Evolutionary conservation across 2,888 invertebrate species (phyloP).

Genomic region (Drosophila buzzatii): DNA sequence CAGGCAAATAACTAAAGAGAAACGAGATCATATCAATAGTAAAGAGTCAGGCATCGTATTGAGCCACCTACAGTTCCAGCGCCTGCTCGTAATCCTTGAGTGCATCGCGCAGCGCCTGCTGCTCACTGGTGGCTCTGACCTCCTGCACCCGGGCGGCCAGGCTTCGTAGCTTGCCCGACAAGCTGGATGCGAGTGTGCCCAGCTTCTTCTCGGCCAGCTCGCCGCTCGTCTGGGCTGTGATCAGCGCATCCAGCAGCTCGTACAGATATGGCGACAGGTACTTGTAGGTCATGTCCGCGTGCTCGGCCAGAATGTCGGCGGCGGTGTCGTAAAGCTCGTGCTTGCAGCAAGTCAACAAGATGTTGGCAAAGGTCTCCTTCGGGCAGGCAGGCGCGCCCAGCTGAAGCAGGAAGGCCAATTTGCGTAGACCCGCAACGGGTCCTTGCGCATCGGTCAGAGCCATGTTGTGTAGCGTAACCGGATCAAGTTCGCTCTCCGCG

Average conservation of each 20-base stretch:
- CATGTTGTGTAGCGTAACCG: slow-evolving; percentile 98
- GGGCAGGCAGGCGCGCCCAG: slow-evolving; percentile 95
- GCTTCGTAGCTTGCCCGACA: slow-evolving; percentile 95
- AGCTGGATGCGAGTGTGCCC: slow-evolving; percentile 96
- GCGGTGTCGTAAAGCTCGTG: slow-evolving; percentile 99
- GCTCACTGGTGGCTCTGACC: slow-evolving; percentile 94
- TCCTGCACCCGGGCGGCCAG: slow-evolving; percentile 97
- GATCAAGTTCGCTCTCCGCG: slow-evolving; percentile 98
- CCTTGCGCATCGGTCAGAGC: slow-evolving; percentile 95
- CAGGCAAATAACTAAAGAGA: slow-evolving; percentile 93
- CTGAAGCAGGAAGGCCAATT: slow-evolving; percentile 96
- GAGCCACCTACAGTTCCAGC: slow-evolving; percentile 88
- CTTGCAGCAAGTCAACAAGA: slow-evolving; percentile 97
- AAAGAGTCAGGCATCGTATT: not conserved
- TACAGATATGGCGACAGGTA: slow-evolving; percentile 96
- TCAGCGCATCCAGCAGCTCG: slow-evolving; percentile 97
- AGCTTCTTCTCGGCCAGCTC: slow-evolving; percentile 98
- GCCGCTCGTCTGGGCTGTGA: slow-evolving; percentile 98
- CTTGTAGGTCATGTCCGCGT: slow-evolving; percentile 97
- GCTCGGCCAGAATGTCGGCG: slow-evolving; percentile 98
- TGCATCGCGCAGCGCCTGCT: slow-evolving; percentile 94
- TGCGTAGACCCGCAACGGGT: slow-evolving; percentile 93
- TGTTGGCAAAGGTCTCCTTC: slow-evolving; percentile 98
- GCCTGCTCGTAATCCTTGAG: slow-evolving; percentile 95
- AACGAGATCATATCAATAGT: not conserved